These are phyloP conservation scores for Harlomillsia oculata DNA, from an alignment of 1,140 invertebrate genomes.

Conservation along the genomic window DNA sequence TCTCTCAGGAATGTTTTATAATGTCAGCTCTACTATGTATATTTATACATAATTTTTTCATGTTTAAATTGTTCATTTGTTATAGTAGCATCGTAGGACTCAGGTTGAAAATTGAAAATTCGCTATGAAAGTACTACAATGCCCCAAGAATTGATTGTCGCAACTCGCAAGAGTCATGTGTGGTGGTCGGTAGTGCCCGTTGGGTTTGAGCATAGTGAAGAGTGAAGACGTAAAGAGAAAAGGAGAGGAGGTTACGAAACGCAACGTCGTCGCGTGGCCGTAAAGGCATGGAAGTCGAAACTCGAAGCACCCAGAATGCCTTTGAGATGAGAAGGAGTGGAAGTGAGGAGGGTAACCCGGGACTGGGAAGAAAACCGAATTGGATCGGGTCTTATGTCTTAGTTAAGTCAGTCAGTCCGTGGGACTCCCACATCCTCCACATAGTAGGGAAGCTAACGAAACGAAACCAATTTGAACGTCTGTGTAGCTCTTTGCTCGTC, in stretches of 20 bases:
- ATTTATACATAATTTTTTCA: too few relatives aligned
- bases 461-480: constrained; percentile 16
- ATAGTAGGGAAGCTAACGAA: constrained; percentile 8
- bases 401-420: constrained; percentile 11
- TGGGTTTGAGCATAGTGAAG: background rate
- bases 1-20: too few relatives aligned
- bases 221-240: background rate
- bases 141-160: too few relatives aligned
- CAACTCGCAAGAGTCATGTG: background rate
- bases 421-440: too few relatives aligned
- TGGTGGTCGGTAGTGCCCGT: background rate
- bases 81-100: too few relatives aligned
- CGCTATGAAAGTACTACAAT: too few relatives aligned
- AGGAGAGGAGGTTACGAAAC: too few relatives aligned
- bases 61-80: too few relatives aligned
- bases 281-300: too few relatives aligned
- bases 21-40: too few relatives aligned
- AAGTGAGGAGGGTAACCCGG: background rate
- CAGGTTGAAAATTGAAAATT: too few relatives aligned
- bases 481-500: background rate
- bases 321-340: background rate
- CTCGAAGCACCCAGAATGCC: background rate
- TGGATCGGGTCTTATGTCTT: constrained; percentile 1
- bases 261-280: too few relatives aligned
- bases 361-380: constrained; percentile 9